Conservation (phyloP, 1,140 invertebrate species). For the Leptoteleia sp. region DNA sequence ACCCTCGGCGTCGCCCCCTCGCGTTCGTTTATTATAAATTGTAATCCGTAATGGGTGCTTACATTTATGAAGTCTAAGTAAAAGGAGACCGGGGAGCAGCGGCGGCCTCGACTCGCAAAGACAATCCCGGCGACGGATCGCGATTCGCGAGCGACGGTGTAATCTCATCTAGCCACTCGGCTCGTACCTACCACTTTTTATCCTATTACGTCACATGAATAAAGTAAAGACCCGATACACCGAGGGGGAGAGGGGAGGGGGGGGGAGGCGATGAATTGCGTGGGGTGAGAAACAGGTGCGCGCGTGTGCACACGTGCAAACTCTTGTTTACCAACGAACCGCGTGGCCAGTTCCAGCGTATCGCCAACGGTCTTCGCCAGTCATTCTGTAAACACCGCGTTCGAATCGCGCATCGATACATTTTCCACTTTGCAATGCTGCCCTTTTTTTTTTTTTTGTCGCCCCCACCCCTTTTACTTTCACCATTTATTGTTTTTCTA, state of each 20-base stretch:
- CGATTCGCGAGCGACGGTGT: constrained; percentile 74
- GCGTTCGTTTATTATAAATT: constrained; percentile 58
- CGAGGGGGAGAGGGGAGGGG: too few relatives aligned
- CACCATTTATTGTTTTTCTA: too few relatives aligned
- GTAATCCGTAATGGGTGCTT: constrained; percentile 62
- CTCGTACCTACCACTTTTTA: constrained; percentile 79
- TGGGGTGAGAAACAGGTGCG: constrained; percentile 52
- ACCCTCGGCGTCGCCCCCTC: too few relatives aligned
- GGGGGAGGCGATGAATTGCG: constrained; percentile 60
- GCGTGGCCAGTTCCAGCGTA: constrained; percentile 46
- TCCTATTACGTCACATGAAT: constrained; percentile 82
- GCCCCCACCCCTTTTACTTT: too few relatives aligned
- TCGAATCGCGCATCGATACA: too few relatives aligned
- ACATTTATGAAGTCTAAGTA: constrained; percentile 59
- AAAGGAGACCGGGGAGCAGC: constrained; percentile 40
- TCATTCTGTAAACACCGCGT: too few relatives aligned
- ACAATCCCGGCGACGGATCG: constrained; percentile 72
- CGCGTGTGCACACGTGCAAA: constrained; percentile 41
- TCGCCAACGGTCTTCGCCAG: too few relatives aligned
- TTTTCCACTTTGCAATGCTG: too few relatives aligned
- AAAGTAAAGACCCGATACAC: constrained; percentile 78
- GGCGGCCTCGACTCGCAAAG: too few relatives aligned
- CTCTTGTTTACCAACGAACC: constrained; percentile 48
- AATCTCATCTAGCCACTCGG: constrained; percentile 80
- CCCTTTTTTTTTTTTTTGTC: too few relatives aligned